Percentiles rank a stretch among this genome's conserved stretches.
Conservation (phyloP, 2,797 vertebrate genomes). For the Megalops cyprinoides region DNA sequence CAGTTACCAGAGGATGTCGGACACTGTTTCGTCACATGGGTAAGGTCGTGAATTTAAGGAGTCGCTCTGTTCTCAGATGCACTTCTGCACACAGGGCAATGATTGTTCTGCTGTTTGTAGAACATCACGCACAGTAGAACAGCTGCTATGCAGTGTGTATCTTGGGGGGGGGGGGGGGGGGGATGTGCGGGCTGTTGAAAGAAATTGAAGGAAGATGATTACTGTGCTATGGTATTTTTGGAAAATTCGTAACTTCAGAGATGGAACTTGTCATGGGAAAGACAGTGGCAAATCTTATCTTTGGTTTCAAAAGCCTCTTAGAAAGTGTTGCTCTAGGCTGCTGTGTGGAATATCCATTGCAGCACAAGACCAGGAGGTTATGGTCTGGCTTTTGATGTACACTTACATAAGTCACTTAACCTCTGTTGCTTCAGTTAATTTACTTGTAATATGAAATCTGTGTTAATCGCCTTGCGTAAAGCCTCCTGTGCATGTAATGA, state of each 20-base stretch:
- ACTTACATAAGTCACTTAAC: not conserved
- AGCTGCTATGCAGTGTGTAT: not conserved
- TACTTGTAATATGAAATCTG: not conserved
- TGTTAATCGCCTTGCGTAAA: not conserved
- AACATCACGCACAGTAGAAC: too few relatives aligned
- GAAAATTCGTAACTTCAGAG: not conserved
- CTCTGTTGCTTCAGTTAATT: not conserved
- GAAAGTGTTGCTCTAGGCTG: not conserved
- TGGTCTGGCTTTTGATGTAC: too few relatives aligned
- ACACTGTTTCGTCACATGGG: conserved; percentile 99
- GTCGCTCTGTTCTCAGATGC: not conserved
- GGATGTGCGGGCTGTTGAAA: too few relatives aligned
- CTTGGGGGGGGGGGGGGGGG: too few relatives aligned
- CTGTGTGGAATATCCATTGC: not conserved
- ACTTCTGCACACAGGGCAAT: not conserved
- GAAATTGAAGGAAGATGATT: too few relatives aligned
- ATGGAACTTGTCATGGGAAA: not conserved
- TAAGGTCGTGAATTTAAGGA: conserved; percentile 62
- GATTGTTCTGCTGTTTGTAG: not conserved
- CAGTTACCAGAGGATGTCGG: conserved; percentile 97
- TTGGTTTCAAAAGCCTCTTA: too few relatives aligned
- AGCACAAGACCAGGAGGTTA: not conserved
- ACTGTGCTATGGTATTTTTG: not conserved
- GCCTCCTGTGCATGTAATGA: not conserved
- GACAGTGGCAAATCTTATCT: not conserved